A percentile compares a stretch with the other conserved stretches of the same genome.
These are phyloP conservation scores for Chionomys nivalis DNA, from an alignment of 2,113 vertebrate species.

Conservation along the genomic window DNA sequence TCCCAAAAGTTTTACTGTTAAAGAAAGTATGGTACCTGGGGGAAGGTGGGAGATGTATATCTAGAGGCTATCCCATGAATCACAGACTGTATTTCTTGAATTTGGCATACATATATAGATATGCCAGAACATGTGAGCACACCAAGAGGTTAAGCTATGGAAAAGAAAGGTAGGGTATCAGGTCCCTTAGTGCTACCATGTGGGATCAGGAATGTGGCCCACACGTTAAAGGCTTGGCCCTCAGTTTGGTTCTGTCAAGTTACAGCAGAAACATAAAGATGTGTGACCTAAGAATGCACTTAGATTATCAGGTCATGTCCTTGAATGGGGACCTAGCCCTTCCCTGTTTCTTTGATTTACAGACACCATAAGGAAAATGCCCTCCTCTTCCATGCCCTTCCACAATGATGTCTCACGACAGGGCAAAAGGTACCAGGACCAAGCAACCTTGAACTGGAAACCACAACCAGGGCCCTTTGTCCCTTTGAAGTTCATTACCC, in stretches of 20 bases:
- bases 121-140: not conserved
- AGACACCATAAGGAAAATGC: not conserved
- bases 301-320: not conserved
- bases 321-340: not conserved
- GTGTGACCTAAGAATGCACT: not conserved
- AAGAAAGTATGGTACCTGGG: not conserved
- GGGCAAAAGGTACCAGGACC: not conserved
- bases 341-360: not conserved
- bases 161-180: not conserved
- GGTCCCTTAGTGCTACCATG: not conserved
- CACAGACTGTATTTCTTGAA: not conserved
- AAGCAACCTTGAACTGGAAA: not conserved
- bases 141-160: not conserved
- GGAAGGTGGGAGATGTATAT: not conserved
- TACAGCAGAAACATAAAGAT: not conserved
- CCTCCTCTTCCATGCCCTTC: not conserved
- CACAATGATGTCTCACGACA: not conserved
- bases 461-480: not conserved
- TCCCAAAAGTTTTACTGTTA: not conserved
- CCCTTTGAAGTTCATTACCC: not conserved
- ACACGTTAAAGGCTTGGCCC: not conserved
- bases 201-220: not conserved
- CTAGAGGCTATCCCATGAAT: not conserved
- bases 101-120: not conserved
- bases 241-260: not conserved